phyloP scores from a whole-genome alignment of 2,113 vertebrate genomes.

The Lanius collurio region DNA sequence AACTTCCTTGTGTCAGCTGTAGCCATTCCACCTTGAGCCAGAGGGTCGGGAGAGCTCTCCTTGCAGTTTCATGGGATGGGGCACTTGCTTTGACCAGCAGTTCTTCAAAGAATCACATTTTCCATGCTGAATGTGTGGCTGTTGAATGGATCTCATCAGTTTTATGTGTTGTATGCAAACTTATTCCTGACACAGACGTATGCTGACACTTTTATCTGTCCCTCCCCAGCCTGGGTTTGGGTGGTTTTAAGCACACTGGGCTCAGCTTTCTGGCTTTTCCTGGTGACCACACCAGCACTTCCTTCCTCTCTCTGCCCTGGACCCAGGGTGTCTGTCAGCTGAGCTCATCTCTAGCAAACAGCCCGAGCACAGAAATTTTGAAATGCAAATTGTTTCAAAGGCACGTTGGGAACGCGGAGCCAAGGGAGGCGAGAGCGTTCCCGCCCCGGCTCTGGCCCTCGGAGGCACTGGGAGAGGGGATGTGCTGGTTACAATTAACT shows the following conservation, averaged over 20 bases:
- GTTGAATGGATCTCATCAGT: not conserved
- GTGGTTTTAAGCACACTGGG: not conserved
- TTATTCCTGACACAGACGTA: not conserved
- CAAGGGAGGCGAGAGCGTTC: not conserved
- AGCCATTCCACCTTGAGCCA: not conserved
- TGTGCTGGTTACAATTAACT: constrained; percentile 41
- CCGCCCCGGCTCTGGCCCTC: not conserved
- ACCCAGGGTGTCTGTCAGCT: not conserved
- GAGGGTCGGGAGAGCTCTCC: not conserved
- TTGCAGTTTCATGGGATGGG: not conserved
- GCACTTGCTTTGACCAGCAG: not conserved
- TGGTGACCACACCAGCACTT: not conserved
- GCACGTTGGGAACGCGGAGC: not conserved
- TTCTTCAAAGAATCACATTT: not conserved
- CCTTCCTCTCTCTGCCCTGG: not conserved
- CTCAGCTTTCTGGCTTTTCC: not conserved
- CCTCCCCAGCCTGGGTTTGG: not conserved
- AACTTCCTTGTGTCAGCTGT: not conserved
- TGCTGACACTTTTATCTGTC: not conserved
- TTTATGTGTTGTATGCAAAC: not conserved
- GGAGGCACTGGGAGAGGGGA: not conserved
- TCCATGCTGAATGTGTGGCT: not conserved
- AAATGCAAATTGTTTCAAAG: not conserved
- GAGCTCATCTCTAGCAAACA: not conserved
- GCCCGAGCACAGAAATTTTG: not conserved